phyloP scores from a whole-genome alignment of 2,888 invertebrate species.

The Ceraclea dissimilis region DNA sequence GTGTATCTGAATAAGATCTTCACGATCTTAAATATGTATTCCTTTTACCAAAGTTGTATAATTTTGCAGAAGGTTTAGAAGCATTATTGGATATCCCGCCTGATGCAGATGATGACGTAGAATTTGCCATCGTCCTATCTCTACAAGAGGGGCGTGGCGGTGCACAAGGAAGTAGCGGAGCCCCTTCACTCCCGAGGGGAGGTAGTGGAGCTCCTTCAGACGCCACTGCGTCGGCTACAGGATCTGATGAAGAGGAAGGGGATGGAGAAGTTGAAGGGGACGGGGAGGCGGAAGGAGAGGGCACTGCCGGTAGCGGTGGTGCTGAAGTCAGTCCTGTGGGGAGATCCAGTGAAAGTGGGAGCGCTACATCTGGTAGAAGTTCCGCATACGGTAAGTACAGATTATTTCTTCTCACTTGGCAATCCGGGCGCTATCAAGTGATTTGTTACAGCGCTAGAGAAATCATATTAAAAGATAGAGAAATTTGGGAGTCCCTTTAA shows the following conservation, averaged over 20 bases:
- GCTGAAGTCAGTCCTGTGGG: conserved; percentile 69
- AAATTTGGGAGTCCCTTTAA: too few relatives aligned
- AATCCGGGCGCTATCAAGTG: too few relatives aligned
- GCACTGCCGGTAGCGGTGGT: conserved; percentile 36
- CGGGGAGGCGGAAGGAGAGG: conserved; percentile 23
- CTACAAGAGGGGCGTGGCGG: conserved; percentile 70
- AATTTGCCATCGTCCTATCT: conserved; percentile 90
- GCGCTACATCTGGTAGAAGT: conserved; percentile 90
- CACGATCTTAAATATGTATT: too few relatives aligned
- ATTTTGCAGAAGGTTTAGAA: conserved; percentile 55
- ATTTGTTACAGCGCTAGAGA: too few relatives aligned
- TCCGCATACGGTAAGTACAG: conserved; percentile 76
- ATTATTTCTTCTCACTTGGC: too few relatives aligned
- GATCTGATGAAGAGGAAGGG: conserved; percentile 93
- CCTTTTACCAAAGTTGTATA: background rate
- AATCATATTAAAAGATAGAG: too few relatives aligned
- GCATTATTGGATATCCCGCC: conserved; percentile 81
- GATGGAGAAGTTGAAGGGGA: conserved; percentile 39
- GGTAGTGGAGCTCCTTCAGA: conserved; percentile 54
- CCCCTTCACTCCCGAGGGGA: conserved; percentile 28
- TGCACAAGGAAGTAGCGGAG: conserved; percentile 33
- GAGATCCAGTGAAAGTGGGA: conserved; percentile 87
- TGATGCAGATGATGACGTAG: conserved; percentile 96
- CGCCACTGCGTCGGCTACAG: conserved; percentile 72
- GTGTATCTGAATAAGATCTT: too few relatives aligned